These are phyloP conservation scores for Nasonia longicornis DNA, from an alignment of 1,140 invertebrate species.

Conservation along the genomic window DNA sequence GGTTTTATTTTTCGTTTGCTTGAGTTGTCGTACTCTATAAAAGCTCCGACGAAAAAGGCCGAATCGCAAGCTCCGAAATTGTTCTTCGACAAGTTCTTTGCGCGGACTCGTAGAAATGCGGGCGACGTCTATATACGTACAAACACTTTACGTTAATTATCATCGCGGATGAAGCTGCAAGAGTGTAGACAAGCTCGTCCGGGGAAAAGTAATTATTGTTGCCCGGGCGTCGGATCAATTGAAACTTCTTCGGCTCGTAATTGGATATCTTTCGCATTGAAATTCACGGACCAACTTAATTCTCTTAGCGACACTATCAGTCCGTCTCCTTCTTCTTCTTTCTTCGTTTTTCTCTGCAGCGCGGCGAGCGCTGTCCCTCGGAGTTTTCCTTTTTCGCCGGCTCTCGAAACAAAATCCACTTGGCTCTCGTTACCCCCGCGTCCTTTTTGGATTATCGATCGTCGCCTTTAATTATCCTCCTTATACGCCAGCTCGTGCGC, in stretches of 20 bases:
- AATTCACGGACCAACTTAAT: slow-evolving; percentile 50
- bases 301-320: slow-evolving; percentile 42
- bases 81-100: no score
- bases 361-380: background rate
- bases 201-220: slow-evolving; percentile 48
- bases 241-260: slow-evolving; percentile 45
- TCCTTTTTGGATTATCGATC: slow-evolving; percentile 39
- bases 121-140: background rate
- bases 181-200: no score
- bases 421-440: slow-evolving; percentile 15
- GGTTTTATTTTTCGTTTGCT: background rate
- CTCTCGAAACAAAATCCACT: slow-evolving; percentile 25
- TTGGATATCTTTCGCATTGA: slow-evolving; percentile 51
- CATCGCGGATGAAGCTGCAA: background rate
- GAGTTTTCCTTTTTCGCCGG: slow-evolving; percentile 21
- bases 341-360: slow-evolving; percentile 15
- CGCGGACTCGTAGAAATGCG: no score
- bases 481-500: no score
- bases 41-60: no score
- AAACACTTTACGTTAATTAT: slow-evolving; percentile 23
- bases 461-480: slow-evolving; percentile 32
- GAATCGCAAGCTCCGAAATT: no score
- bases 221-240: slow-evolving; percentile 7
- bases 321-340: background rate
- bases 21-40: no score